Percentiles rank a stretch among this genome's conserved stretches.
Evolutionary conservation across 2,113 vertebrate genomes (phyloP).

Genomic region (Ardeotis arabs): DNA sequence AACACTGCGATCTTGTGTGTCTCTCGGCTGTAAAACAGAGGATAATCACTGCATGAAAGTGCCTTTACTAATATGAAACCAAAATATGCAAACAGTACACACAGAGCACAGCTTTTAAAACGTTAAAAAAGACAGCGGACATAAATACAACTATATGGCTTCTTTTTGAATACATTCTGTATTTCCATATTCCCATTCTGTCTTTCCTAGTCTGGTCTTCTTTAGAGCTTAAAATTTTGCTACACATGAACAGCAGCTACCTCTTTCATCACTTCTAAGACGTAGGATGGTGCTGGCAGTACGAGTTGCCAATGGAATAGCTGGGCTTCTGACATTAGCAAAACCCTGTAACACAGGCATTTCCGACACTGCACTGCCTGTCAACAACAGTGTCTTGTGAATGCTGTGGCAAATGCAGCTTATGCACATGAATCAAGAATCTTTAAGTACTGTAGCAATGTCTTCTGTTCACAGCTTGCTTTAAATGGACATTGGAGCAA

Average conservation of each 20-base stretch:
- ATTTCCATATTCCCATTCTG: background rate
- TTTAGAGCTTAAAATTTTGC: background rate
- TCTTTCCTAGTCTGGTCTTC: background rate
- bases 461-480: background rate
- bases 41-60: background rate
- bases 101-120: background rate
- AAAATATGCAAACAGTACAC: background rate
- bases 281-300: background rate
- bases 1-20: conserved; percentile 99
- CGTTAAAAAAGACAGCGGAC: background rate
- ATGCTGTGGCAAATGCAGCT: background rate
- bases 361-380: background rate
- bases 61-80: background rate
- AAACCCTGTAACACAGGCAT: background rate
- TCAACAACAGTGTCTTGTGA: background rate
- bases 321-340: background rate
- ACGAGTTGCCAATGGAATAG: background rate
- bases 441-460: background rate
- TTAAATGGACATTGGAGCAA: background rate
- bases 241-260: background rate
- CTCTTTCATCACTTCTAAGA: background rate
- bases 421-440: background rate
- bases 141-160: background rate
- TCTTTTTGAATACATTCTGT: background rate
- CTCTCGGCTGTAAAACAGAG: conserved; percentile 85